Base-by-base conservation (phyloP, 2,888 invertebrate species). In the Eristalis arbustorum region DNA sequence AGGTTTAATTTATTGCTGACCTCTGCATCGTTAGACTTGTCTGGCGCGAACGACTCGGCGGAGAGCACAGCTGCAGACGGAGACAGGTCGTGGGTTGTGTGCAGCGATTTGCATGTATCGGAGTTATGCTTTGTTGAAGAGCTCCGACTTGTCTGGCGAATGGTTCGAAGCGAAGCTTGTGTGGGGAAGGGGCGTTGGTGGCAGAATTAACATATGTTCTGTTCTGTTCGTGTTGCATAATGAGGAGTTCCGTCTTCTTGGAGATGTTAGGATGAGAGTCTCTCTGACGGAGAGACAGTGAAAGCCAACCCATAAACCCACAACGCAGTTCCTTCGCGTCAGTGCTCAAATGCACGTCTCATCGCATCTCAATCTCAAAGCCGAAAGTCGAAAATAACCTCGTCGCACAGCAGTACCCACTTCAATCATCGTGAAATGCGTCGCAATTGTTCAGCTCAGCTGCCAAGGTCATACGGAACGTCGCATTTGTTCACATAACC, bases 401-500 rank as follows among this genome's bases (percentile, higher is more conserved):
- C 49, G n/a, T 18, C 18, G 18, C 8, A 49, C 49, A 10, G 5
- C 8, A 6, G 31, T 31, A 31, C 42, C 2, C 13, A 3, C 4
- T n/a, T 49, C 49, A 18, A 49, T 18, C 49, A 18, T 0, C 49
- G 2, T 49, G 18, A 49, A 59, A 57, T 56, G 37, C 69, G 69
- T 69, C 69, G 69, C 69, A 49, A 18, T 49, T n/a, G 23, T 31
- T 37, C 68, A n/a, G n/a, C n/a, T n/a, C 34, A 37, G n/a, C 18
- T 37, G 37, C 10, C 22, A 69, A 69, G 69, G 69, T 37, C 57
- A 37, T n/a, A 57, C 37, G 57, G 34, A 69, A 69, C 59, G 69
- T 69, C 69, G 69, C 69, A 69, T 57, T 69, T 69, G n/a, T 59
- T 22, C 49, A 18, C 49, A 49, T 49, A 49, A 49, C 49, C 49